A percentile compares a stretch with the other conserved stretches of the same genome.
Conservation (phyloP, 2,888 invertebrate species). For the Perithous albicinctus region DNA sequence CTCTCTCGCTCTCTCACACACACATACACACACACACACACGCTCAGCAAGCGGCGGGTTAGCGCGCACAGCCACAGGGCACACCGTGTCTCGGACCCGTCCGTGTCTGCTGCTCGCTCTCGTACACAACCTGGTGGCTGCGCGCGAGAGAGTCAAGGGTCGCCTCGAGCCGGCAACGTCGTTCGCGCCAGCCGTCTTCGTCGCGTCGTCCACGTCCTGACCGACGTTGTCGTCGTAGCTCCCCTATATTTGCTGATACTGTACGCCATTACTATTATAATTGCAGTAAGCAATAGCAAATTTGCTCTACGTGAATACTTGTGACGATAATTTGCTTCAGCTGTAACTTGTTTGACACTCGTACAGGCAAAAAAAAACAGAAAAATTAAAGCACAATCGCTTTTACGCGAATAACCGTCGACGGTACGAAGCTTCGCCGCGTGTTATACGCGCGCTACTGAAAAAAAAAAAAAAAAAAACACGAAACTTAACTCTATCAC, state of each 20-base stretch:
- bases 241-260: slow-evolving; percentile 17
- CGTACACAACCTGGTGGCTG: slow-evolving; percentile 66
- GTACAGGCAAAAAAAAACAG: slow-evolving; percentile 12
- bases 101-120: slow-evolving; percentile 66
- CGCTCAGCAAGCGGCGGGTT: slow-evolving; percentile 67
- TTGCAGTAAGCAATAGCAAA: slow-evolving; percentile 4
- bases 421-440: slow-evolving; percentile 48
- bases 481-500: slow-evolving; percentile 38
- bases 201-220: slow-evolving; percentile 61
- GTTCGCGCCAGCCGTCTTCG: slow-evolving; percentile 66
- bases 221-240: slow-evolving; percentile 44
- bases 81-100: slow-evolving; percentile 59
- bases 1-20: slow-evolving; percentile 47
- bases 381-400: too few species aligned
- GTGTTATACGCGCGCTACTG: slow-evolving; percentile 58
- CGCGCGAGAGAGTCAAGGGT: slow-evolving; percentile 68
- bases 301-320: slow-evolving; percentile 2
- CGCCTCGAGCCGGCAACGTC: slow-evolving; percentile 68
- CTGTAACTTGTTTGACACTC: neutral
- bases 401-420: too few species aligned
- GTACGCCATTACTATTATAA: neutral
- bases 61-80: slow-evolving; percentile 71
- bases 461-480: too few species aligned
- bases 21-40: slow-evolving; percentile 32
- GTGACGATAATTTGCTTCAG: neutral